These are phyloP conservation scores for Butorides virescens DNA, from an alignment of 2,113 vertebrate genomes.

Conservation along the genomic window DNA sequence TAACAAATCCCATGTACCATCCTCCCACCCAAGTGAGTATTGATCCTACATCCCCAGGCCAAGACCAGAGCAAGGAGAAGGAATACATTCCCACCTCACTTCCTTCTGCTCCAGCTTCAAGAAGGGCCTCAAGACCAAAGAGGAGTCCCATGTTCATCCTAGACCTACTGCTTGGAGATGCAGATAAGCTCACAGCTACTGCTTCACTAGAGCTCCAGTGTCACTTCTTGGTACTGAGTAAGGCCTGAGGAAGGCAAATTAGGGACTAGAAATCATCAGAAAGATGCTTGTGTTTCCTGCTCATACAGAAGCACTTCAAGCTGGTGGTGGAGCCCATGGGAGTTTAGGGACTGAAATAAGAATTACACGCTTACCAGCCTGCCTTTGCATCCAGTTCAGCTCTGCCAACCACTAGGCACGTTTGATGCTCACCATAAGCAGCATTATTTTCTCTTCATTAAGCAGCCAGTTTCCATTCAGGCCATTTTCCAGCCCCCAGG, in stretches of 20 bases:
- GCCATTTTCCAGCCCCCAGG: neutral
- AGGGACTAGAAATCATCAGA: neutral
- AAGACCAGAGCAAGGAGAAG: neutral
- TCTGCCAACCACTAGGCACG: neutral
- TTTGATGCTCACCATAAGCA: neutral
- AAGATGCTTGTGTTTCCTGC: neutral
- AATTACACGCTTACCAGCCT: neutral
- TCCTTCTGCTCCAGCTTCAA: neutral
- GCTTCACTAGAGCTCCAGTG: neutral
- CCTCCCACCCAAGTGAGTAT: neutral
- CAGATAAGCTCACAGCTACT: neutral
- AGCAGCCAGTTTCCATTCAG: neutral
- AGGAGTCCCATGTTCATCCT: neutral
- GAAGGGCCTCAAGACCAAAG: accelerated
- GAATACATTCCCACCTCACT: neutral
- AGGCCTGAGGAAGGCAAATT: neutral
- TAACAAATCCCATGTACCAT: neutral
- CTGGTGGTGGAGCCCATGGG: neutral
- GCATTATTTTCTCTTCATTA: neutral
- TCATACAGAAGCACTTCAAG: neutral
- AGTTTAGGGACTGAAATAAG: neutral
- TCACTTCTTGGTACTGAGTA: neutral
- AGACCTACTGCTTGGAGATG: neutral
- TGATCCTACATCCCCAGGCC: neutral
- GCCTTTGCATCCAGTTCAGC: neutral